These are phyloP conservation scores for Desmodus rotundus DNA, from an alignment of 2,113 vertebrate genomes.

Conservation along the genomic window DNA sequence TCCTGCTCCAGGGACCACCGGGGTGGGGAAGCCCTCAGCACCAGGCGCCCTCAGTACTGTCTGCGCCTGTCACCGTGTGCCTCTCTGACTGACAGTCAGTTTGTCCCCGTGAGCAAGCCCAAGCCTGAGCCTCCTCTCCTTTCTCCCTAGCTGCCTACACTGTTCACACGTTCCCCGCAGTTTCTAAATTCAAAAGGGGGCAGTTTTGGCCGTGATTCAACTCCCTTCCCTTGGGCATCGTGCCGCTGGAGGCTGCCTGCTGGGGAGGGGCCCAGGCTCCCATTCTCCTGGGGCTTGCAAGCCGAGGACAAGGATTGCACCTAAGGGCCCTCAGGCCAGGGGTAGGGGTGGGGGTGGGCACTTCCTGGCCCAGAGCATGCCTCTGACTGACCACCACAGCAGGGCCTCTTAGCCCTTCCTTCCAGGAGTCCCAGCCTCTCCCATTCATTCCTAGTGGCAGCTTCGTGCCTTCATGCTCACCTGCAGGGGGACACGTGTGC, in stretches of 20 bases:
- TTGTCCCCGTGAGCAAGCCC: background rate
- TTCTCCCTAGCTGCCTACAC: conserved; percentile 12
- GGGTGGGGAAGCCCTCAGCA: background rate
- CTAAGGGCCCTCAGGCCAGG: accelerated
- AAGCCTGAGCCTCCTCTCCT: background rate
- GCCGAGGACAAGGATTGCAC: background rate
- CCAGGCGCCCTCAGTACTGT: background rate
- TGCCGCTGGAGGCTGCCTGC: background rate
- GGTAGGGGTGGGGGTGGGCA: accelerated
- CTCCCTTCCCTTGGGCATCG: background rate
- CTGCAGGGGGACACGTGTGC: background rate
- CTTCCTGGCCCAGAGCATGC: background rate
- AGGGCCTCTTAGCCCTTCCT: background rate
- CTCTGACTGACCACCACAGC: background rate
- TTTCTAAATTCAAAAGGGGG: conserved; percentile 45
- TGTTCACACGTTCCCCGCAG: conserved; percentile 27
- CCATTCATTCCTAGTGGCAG: background rate
- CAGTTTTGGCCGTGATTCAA: background rate
- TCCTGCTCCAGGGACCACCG: accelerated
- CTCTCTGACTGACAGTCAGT: background rate
- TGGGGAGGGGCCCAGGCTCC: background rate
- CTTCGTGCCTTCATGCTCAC: background rate
- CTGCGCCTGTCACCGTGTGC: accelerated
- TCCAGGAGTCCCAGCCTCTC: background rate
- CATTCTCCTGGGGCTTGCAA: background rate